phyloP scores from a whole-genome alignment of 2,113 vertebrate genomes.

The Oophaga pumilio region DNA sequence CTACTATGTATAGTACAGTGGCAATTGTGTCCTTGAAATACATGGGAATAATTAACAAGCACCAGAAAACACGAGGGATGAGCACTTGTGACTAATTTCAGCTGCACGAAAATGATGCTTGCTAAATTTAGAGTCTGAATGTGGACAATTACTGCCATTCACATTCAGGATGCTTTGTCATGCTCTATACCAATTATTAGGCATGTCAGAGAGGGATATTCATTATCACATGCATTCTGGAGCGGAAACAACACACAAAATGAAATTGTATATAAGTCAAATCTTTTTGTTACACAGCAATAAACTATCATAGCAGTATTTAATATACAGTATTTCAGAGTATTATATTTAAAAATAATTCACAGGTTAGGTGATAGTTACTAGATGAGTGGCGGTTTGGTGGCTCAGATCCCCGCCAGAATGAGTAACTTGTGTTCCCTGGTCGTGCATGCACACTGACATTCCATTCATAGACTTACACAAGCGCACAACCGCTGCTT shows the following conservation, averaged over 20 bases:
- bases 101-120: neutral
- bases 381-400: too few relatives aligned
- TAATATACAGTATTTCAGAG: too few relatives aligned
- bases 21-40: neutral
- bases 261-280: neutral
- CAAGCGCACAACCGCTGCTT: too few relatives aligned
- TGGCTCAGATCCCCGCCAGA: too few relatives aligned
- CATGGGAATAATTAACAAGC: neutral
- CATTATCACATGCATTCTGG: neutral
- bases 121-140: conserved; percentile 44
- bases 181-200: neutral
- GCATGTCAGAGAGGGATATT: neutral
- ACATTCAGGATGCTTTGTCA: conserved; percentile 36
- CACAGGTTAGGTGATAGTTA: too few relatives aligned
- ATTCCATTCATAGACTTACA: too few relatives aligned
- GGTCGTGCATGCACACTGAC: too few relatives aligned
- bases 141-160: conserved; percentile 10
- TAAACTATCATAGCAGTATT: too few relatives aligned
- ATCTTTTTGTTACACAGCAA: too few relatives aligned
- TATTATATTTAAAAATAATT: too few relatives aligned
- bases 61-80: conserved; percentile 14
- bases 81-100: neutral
- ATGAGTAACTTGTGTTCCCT: too few relatives aligned
- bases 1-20: neutral
- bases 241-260: neutral